Percentiles rank a stretch among this genome's conserved stretches.
Conservation (phyloP, 2,888 invertebrate species). For the Drosophila ustulata region DNA sequence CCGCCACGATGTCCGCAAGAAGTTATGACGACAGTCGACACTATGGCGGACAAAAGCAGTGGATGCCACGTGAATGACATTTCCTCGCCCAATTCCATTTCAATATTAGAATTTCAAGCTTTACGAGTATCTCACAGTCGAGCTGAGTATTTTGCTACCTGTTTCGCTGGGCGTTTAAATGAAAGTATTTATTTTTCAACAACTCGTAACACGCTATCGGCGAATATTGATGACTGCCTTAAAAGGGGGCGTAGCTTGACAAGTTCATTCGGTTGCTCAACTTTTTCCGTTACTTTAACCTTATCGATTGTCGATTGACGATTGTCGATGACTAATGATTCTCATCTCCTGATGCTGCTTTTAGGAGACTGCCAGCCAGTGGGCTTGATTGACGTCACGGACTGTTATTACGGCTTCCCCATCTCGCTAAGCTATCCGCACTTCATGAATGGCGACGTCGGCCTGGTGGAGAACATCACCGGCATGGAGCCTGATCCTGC, state of each 20-base stretch:
- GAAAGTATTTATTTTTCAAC: slow-evolving; percentile 25
- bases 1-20: too few relatives aligned
- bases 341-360: slow-evolving; percentile 22
- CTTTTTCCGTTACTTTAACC: slow-evolving; percentile 15
- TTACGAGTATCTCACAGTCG: not conserved
- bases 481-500: slow-evolving; percentile 89
- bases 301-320: slow-evolving; percentile 1
- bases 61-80: not conserved
- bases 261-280: slow-evolving; percentile 18
- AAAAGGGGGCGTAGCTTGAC: slow-evolving; percentile 12
- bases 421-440: slow-evolving; percentile 95
- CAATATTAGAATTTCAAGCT: not conserved
- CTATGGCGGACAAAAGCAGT: too few relatives aligned
- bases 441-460: slow-evolving; percentile 90
- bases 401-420: slow-evolving; percentile 96
- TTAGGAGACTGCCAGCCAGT: slow-evolving; percentile 89
- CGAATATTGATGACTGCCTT: not conserved
- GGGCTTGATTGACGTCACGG: slow-evolving; percentile 93
- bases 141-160: not conserved
- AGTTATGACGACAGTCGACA: too few relatives aligned
- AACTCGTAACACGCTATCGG: slow-evolving; percentile 33
- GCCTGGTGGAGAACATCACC: slow-evolving; percentile 88
- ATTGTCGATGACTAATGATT: slow-evolving; percentile 17
- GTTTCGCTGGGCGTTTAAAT: slow-evolving; percentile 14
- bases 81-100: not conserved